phyloP scores from a whole-genome alignment of 2,797 vertebrate genomes.

The Microctenopoma stevenorrisi region DNA sequence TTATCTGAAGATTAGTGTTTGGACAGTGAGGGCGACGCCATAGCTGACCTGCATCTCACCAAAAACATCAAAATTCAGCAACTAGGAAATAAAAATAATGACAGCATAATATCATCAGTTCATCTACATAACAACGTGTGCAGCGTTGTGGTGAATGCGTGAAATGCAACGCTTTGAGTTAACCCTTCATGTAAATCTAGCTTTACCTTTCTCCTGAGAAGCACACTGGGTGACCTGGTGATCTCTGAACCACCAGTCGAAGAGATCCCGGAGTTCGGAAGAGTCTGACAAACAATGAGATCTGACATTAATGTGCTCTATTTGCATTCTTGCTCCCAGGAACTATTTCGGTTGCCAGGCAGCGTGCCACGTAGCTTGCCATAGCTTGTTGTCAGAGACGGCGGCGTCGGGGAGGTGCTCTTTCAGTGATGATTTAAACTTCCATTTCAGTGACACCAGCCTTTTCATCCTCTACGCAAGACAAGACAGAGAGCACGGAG shows the following conservation, averaged over 20 bases:
- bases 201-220: constrained; percentile 5
- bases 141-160: too few relatives aligned
- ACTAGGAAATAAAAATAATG: neutral
- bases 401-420: constrained; percentile 40
- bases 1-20: neutral
- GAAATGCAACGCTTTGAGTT: neutral
- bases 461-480: constrained; percentile 52
- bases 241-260: constrained; percentile 56
- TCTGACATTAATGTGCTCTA: constrained; percentile 56
- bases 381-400: constrained; percentile 51
- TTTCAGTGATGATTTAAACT: constrained; percentile 66
- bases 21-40: too few relatives aligned
- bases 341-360: constrained; percentile 61
- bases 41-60: too few relatives aligned
- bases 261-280: constrained; percentile 51
- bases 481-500: constrained; percentile 39
- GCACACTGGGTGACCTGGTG: constrained; percentile 46
- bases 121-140: too few relatives aligned
- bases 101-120: too few relatives aligned
- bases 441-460: constrained; percentile 55
- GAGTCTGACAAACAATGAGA: constrained; percentile 44
- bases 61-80: too few relatives aligned
- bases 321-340: constrained; percentile 69
- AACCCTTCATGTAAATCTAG: neutral
- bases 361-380: constrained; percentile 36